Conservation (phyloP, 2,888 invertebrate genomes). For the Aradus depressus region DNA sequence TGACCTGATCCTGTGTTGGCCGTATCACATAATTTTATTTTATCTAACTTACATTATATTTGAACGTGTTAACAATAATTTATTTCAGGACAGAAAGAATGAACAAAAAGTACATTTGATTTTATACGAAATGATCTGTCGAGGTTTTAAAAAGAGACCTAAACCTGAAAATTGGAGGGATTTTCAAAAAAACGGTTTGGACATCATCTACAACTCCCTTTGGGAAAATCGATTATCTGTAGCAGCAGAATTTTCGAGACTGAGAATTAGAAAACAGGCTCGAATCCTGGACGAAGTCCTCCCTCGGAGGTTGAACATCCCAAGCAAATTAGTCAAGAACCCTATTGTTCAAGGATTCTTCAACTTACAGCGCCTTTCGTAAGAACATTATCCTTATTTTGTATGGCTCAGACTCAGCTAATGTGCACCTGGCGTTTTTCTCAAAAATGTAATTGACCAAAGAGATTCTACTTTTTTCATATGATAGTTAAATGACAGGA, state of each 20-base stretch:
- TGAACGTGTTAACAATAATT: neutral
- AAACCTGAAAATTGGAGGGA: slow-evolving; percentile 21
- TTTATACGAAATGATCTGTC: slow-evolving; percentile 55
- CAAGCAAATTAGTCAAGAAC: slow-evolving; percentile 9
- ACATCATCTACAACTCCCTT: slow-evolving; percentile 50
- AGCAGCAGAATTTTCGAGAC: slow-evolving; percentile 63
- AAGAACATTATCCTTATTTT: too few species aligned
- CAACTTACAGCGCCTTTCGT: slow-evolving; percentile 60
- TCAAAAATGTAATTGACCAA: too few species aligned
- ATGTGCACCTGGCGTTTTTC: too few species aligned
- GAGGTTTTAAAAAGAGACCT: slow-evolving; percentile 40
- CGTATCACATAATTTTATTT: too few species aligned
- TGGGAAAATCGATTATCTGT: slow-evolving; percentile 55
- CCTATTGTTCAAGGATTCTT: slow-evolving; percentile 51
- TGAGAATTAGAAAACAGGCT: slow-evolving; percentile 63
- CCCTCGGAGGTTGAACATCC: slow-evolving; percentile 38
- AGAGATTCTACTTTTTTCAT: too few species aligned
- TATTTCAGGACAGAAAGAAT: neutral
- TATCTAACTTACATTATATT: neutral
- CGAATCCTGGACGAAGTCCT: slow-evolving; percentile 52
- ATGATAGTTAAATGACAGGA: too few species aligned
- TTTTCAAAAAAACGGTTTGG: slow-evolving; percentile 26
- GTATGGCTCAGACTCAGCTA: too few species aligned
- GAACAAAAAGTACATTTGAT: slow-evolving; percentile 48
- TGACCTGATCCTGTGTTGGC: too few species aligned